These are phyloP conservation scores for Spisula subtruncata DNA, from an alignment of 2,888 invertebrate genomes.

Conservation along the genomic window DNA sequence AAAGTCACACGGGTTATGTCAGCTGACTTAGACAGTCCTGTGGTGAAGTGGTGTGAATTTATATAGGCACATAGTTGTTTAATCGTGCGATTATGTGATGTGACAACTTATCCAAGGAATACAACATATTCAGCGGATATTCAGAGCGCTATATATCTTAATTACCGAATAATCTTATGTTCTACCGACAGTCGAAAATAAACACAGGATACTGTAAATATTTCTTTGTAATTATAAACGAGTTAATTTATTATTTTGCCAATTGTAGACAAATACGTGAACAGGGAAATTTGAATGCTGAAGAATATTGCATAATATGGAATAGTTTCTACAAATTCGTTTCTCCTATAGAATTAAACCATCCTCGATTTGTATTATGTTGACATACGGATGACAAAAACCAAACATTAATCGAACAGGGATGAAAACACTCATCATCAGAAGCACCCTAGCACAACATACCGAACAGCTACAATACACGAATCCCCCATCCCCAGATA, in stretches of 20 bases:
- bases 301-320: background rate
- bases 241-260: constrained; percentile 44
- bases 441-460: no score
- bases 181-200: background rate
- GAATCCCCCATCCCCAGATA: no score
- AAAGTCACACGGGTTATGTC: background rate
- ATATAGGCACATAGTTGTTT: background rate
- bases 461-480: no score
- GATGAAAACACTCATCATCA: no score
- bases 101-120: background rate
- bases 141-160: background rate
- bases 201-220: background rate
- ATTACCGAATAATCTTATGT: background rate
- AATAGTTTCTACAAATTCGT: background rate
- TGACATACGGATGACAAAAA: no score
- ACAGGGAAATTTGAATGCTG: background rate
- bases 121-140: background rate
- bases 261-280: background rate
- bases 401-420: no score
- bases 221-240: constrained; percentile 27
- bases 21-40: background rate
- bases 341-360: constrained; percentile 19
- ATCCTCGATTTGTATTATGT: constrained; percentile 24
- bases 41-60: background rate
- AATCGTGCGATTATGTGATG: background rate